These are phyloP conservation scores for Nicator chloris DNA, from an alignment of 2,113 vertebrate species.

Conservation along the genomic window DNA sequence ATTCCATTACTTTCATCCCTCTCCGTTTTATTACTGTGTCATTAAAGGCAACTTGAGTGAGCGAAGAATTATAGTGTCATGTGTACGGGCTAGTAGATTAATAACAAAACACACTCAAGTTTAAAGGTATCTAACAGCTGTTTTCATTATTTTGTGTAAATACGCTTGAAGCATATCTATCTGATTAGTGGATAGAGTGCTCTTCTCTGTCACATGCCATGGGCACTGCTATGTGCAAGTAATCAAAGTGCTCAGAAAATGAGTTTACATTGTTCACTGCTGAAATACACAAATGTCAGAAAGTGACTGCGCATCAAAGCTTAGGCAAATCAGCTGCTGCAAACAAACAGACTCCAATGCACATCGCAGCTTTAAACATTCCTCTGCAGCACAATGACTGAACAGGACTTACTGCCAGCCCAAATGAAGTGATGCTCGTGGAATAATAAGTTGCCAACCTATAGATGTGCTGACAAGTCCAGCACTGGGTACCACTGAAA, in stretches of 20 bases:
- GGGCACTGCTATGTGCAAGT: slow-evolving; percentile 74
- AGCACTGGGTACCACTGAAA: neutral
- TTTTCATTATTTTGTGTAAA: slow-evolving; percentile 87
- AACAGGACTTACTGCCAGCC: slow-evolving; percentile 63
- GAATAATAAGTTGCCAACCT: slow-evolving; percentile 44
- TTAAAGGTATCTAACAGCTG: slow-evolving; percentile 92
- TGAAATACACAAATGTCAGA: slow-evolving; percentile 82
- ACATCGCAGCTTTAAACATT: slow-evolving; percentile 66
- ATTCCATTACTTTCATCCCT: slow-evolving; percentile 87
- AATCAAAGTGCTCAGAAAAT: slow-evolving; percentile 79
- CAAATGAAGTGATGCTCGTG: slow-evolving; percentile 48
- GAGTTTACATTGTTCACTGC: slow-evolving; percentile 81
- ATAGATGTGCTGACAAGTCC: slow-evolving; percentile 5
- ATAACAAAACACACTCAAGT: slow-evolving; percentile 84
- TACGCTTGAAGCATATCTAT: slow-evolving; percentile 83
- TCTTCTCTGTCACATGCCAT: slow-evolving; percentile 81
- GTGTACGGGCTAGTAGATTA: slow-evolving; percentile 80
- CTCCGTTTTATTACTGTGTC: slow-evolving; percentile 83
- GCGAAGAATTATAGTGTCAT: slow-evolving; percentile 83
- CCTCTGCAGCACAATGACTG: slow-evolving; percentile 46
- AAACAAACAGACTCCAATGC: slow-evolving; percentile 76
- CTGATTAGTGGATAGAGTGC: slow-evolving; percentile 84
- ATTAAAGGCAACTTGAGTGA: slow-evolving; percentile 86
- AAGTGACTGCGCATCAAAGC: slow-evolving; percentile 81
- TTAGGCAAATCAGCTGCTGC: slow-evolving; percentile 76